Evolutionary conservation across 2,113 vertebrate genomes (phyloP), one percentile per base, ranked within the genome.

Genomic region (Silurus asotus): DNA sequence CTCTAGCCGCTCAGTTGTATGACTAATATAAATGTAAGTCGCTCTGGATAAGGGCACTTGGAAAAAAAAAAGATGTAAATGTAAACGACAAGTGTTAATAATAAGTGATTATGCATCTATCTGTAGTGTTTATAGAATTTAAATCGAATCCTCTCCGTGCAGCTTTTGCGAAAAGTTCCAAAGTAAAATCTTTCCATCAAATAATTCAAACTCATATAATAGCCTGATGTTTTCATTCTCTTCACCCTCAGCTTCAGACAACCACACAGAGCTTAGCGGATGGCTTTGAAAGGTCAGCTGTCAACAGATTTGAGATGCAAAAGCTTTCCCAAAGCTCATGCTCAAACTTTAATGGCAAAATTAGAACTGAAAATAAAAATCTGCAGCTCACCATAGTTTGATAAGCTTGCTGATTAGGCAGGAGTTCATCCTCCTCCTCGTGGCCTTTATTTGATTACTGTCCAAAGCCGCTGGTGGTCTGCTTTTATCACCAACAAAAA

Each of bases 201-300:
- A 83, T 74, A 59, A 84, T 1, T 15, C 28, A 25, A 14, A 53
- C 62, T 69, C 51, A 19, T 62, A 25, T 51, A 64, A 81, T 28
- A 55, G 48, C 25, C 11, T 70, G 49, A 45, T 45, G 13, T 25
- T 58, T 76, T 75, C 58, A 74, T 77, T 77, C 28, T 20, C 48
- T 8, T 8, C 48, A 53, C 15, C 48, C 51, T 37, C 4, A 51
- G 7, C 64, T 61, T 69, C 14, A 17, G 23, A 79, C 51, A 67
- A 11, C 37, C 25, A 55, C 45, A n/a, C 23, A 9, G 17, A 55
- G 62, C 25, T 67, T 49, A 75, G 75, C 20, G 48, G 84, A 15
- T 37, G 37, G 11, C 49, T 67, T 58, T 58, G 28, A 81, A 86
- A 86, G 64, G 76, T 80, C 84, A 80, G 59, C 64, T 78, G 76